phyloP scores from a whole-genome alignment of 2,797 vertebrate species.

The Taeniopygia guttata region DNA sequence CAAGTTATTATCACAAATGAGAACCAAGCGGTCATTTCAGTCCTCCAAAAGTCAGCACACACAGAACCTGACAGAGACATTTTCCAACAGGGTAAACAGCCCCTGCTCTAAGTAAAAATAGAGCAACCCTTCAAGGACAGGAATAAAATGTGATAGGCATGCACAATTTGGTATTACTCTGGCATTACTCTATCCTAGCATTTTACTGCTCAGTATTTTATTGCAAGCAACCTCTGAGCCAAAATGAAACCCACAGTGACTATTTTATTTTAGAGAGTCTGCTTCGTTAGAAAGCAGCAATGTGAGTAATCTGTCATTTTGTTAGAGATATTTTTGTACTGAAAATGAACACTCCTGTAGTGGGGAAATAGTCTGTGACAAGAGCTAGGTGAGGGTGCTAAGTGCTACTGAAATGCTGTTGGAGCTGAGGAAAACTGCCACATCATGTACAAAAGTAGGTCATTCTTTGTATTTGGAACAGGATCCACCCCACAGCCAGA shows the following conservation, averaged over 20 bases:
- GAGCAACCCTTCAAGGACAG: background rate
- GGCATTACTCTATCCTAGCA: slow-evolving; percentile 14
- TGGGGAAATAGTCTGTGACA: slow-evolving; percentile 9
- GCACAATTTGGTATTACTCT: background rate
- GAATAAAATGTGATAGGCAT: slow-evolving; percentile 14
- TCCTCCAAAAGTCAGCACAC: background rate
- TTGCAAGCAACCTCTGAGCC: slow-evolving; percentile 13
- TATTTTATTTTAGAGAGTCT: slow-evolving; percentile 34
- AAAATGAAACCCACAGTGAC: slow-evolving; percentile 14
- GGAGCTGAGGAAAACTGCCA: slow-evolving; percentile 11
- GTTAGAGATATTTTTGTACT: slow-evolving; percentile 10
- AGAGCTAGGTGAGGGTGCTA: slow-evolving; percentile 40
- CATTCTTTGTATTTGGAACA: slow-evolving; percentile 22
- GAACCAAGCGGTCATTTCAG: background rate
- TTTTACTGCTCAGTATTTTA: slow-evolving; percentile 36
- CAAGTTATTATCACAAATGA: background rate
- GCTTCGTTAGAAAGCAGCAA: slow-evolving; percentile 35
- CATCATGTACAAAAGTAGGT: slow-evolving; percentile 9
- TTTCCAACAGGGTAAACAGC: background rate
- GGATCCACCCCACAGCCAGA: background rate
- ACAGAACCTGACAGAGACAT: background rate
- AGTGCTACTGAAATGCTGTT: slow-evolving; percentile 13
- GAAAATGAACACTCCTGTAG: slow-evolving; percentile 18
- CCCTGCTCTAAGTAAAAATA: background rate
- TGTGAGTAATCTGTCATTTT: slow-evolving; percentile 2